A percentile compares a stretch with the other conserved stretches of the same genome.
Conservation (phyloP, 2,888 invertebrate genomes). For the Aricia artaxerxes region DNA sequence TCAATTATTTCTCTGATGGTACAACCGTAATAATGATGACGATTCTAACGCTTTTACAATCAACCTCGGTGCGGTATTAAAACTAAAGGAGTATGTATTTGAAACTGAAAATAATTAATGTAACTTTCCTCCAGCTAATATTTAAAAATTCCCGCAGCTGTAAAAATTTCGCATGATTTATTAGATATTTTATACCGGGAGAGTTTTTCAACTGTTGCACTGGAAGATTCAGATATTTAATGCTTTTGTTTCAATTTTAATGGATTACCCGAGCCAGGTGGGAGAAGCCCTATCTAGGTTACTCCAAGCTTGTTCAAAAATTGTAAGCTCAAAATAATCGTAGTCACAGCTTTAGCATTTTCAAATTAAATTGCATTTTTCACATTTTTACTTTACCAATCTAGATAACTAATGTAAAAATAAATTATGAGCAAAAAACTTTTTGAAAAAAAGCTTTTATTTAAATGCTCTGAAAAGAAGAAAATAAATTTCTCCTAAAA, state of each 20-base stretch:
- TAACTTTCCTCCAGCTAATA: constrained; percentile 27
- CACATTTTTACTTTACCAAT: neutral
- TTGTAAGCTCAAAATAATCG: constrained; percentile 9
- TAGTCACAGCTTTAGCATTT: constrained; percentile 3
- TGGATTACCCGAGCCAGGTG: constrained; percentile 29
- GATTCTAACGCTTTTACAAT: neutral
- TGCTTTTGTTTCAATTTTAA: constrained; percentile 31
- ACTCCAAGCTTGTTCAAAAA: constrained; percentile 17
- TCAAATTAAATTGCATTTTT: constrained; percentile 2
- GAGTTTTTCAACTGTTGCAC: constrained; percentile 30
- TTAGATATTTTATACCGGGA: constrained; percentile 27
- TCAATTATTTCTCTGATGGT: neutral
- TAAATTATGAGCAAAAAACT: too few species aligned
- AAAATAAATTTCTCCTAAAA: too few species aligned
- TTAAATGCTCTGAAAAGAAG: too few species aligned
- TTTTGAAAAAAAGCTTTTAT: too few species aligned
- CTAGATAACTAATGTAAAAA: too few species aligned
- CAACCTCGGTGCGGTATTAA: neutral
- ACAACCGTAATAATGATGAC: neutral
- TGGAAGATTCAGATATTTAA: constrained; percentile 19
- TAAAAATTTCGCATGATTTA: constrained; percentile 27
- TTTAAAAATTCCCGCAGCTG: constrained; percentile 28
- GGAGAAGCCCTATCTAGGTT: constrained; percentile 28
- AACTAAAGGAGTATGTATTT: constrained; percentile 11
- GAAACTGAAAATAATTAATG: constrained; percentile 25